Percentiles rank a stretch among this genome's conserved stretches.
Conservation (phyloP, 2,888 invertebrate genomes). For the Ormyrus pomaceus region DNA sequence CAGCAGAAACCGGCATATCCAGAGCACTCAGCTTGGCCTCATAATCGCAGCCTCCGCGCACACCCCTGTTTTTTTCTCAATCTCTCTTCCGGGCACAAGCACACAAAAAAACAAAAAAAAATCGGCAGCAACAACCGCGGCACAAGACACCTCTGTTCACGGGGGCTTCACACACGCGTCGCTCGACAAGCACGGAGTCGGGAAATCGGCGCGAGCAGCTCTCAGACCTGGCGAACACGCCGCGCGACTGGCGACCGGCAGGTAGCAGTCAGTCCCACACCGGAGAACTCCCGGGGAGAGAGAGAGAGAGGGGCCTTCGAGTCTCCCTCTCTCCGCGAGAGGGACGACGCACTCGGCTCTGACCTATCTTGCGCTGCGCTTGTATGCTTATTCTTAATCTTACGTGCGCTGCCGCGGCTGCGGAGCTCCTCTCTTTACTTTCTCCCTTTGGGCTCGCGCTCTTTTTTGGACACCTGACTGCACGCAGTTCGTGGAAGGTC, state of each 20-base stretch:
- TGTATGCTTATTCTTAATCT: too few relatives aligned
- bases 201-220: background rate
- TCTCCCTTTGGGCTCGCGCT: too few relatives aligned
- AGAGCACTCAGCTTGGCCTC: conserved; percentile 21
- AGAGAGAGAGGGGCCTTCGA: background rate
- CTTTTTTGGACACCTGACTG: too few relatives aligned
- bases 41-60: background rate
- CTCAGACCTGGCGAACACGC: conserved; percentile 50
- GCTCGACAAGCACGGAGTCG: background rate
- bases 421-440: too few relatives aligned
- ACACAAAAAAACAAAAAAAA: background rate
- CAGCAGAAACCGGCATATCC: conserved; percentile 46
- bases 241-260: conserved; percentile 51
- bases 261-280: conserved; percentile 15
- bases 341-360: background rate
- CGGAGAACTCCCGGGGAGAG: background rate
- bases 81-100: background rate
- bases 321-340: conserved; percentile 14
- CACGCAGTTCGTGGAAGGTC: too few relatives aligned
- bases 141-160: background rate
- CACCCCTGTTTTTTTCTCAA: background rate
- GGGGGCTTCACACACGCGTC: conserved; percentile 6
- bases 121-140: background rate
- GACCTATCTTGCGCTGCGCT: background rate
- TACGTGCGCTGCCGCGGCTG: too few relatives aligned